These are phyloP conservation scores for Spodoptera picta DNA, from an alignment of 2,888 invertebrate genomes.

Conservation along the genomic window DNA sequence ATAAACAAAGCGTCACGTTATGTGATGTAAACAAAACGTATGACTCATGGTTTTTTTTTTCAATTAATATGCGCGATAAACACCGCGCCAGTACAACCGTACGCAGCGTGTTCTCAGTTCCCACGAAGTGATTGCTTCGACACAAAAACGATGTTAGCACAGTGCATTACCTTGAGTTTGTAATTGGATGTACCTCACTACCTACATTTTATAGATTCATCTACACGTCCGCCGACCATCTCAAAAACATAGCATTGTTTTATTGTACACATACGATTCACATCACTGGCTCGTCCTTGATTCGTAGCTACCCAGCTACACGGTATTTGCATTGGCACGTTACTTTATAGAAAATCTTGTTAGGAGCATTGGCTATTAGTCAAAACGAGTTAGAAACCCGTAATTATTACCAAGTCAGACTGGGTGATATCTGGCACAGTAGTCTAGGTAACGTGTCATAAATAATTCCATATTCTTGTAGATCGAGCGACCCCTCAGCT, in stretches of 20 bases:
- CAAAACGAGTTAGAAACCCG: slow-evolving; percentile 42
- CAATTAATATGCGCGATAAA: slow-evolving; percentile 50
- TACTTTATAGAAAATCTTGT: slow-evolving; percentile 25
- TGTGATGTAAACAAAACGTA: slow-evolving; percentile 56
- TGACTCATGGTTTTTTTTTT: slow-evolving; percentile 50
- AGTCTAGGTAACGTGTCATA: slow-evolving; percentile 23
- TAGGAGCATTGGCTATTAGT: slow-evolving; percentile 18
- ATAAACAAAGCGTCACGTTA: slow-evolving; percentile 43
- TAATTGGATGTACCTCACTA: slow-evolving; percentile 25
- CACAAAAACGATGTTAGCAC: slow-evolving; percentile 19
- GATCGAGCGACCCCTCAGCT: slow-evolving; percentile 19
- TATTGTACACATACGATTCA: slow-evolving; percentile 17
- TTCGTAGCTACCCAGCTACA: slow-evolving; percentile 10
- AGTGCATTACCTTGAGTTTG: slow-evolving; percentile 44
- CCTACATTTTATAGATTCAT: slow-evolving; percentile 17
- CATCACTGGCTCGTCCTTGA: slow-evolving; percentile 34
- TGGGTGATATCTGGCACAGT: slow-evolving; percentile 43
- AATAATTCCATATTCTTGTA: slow-evolving; percentile 28
- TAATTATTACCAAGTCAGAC: slow-evolving; percentile 30
- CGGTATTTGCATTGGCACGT: slow-evolving; percentile 18
- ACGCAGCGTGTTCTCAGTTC: slow-evolving; percentile 26
- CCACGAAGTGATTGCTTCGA: slow-evolving; percentile 37
- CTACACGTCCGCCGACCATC: slow-evolving; percentile 13
- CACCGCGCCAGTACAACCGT: slow-evolving; percentile 14
- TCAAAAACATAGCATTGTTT: slow-evolving; percentile 29